These are phyloP conservation scores for Dicrostonyx torquatus DNA, from an alignment of 2,797 vertebrate species.

Conservation along the genomic window DNA sequence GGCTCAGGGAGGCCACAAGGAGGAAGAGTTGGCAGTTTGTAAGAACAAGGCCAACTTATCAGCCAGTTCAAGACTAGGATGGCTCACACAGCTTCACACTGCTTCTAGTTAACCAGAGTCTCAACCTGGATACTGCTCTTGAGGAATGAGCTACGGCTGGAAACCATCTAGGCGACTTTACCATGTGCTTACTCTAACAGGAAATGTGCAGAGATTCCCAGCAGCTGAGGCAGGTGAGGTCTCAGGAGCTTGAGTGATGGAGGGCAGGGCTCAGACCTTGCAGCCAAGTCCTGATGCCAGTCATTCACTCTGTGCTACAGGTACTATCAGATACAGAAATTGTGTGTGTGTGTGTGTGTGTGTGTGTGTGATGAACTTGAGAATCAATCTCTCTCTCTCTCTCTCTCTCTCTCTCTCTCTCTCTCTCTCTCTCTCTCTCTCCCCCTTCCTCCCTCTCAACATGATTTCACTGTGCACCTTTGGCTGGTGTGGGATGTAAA, in stretches of 20 bases:
- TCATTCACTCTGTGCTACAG: not conserved
- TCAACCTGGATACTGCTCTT: not conserved
- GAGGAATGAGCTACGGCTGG: not conserved
- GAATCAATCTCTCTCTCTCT: too few relatives aligned
- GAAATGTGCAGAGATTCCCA: not conserved
- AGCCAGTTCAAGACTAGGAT: not conserved
- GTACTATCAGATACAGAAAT: not conserved
- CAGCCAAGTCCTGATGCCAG: not conserved
- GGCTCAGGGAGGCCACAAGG: not conserved
- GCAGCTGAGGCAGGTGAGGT: not conserved
- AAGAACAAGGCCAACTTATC: not conserved
- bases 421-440: not conserved
- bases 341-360: too few relatives aligned
- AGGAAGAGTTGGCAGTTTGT: not conserved
- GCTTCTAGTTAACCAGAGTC: not conserved
- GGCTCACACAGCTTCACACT: not conserved
- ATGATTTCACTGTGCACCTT: not conserved
- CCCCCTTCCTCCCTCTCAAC: not conserved
- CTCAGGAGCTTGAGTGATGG: not conserved
- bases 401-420: too few relatives aligned
- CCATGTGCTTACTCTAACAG: fast-evolving
- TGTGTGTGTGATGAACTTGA: too few relatives aligned
- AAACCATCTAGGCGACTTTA: not conserved
- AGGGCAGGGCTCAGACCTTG: not conserved
- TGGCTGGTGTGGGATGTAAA: not conserved